Evolutionary conservation across 2,797 vertebrate species (phyloP).

Genomic region (Loriculus beryllinus): DNA sequence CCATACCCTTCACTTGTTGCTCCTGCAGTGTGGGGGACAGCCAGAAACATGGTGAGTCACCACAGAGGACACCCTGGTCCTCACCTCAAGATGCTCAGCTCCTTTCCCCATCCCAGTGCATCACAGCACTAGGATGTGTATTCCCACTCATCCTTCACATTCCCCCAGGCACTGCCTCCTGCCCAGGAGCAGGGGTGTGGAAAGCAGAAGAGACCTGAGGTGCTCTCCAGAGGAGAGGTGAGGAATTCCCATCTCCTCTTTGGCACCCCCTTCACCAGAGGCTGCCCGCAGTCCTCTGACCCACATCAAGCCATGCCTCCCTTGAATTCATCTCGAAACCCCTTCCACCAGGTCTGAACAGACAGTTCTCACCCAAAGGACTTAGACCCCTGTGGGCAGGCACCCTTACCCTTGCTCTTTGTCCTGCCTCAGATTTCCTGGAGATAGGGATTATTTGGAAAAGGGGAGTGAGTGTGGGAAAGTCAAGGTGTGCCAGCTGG

Average conservation of each 20-base stretch:
- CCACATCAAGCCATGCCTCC: rapidly evolving
- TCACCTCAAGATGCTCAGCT: background rate
- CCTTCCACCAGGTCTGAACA: background rate
- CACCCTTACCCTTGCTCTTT: background rate
- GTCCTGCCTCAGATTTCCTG: background rate
- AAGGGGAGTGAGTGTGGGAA: background rate
- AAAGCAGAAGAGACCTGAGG: background rate
- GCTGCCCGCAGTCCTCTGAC: background rate
- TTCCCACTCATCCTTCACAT: background rate
- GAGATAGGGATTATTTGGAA: background rate
- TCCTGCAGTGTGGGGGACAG: background rate
- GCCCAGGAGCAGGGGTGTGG: background rate
- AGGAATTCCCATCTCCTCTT: background rate
- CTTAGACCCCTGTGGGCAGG: background rate
- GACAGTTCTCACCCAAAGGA: background rate
- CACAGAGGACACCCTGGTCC: background rate
- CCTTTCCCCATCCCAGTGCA: background rate
- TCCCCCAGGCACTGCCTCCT: background rate
- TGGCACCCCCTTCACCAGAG: background rate
- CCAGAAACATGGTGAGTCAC: background rate
- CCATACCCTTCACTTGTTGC: background rate
- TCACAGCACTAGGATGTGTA: background rate
- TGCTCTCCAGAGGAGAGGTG: background rate
- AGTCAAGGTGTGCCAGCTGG: background rate
- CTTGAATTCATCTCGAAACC: background rate